These are phyloP conservation scores for Thera britannica DNA, from an alignment of 2,888 invertebrate genomes.

Conservation along the genomic window DNA sequence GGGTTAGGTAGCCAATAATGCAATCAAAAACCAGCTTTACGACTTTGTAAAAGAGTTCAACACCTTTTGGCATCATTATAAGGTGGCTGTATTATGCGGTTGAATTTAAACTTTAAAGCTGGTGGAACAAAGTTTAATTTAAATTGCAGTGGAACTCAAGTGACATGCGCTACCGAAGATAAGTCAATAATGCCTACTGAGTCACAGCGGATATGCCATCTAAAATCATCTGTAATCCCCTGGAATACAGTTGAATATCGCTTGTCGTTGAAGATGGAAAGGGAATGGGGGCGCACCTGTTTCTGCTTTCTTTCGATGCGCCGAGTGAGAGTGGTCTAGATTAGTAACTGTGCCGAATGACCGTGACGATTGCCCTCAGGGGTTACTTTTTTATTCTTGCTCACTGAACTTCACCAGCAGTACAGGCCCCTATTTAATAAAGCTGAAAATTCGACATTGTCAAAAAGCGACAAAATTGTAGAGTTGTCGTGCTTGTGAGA, in stretches of 20 bases:
- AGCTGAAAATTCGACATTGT: too few species aligned
- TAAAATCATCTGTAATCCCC: conserved; percentile 48
- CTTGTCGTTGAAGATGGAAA: conserved; percentile 68
- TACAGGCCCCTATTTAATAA: too few species aligned
- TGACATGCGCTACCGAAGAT: conserved; percentile 13
- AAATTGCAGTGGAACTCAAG: conserved; percentile 5
- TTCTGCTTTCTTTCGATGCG: conserved; percentile 79
- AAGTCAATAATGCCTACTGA: conserved; percentile 66
- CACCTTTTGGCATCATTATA: background rate
- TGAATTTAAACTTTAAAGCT: conserved; percentile 1
- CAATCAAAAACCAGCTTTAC: background rate
- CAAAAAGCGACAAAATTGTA: too few species aligned
- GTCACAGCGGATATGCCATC: conserved; percentile 43
- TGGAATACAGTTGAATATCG: conserved; percentile 57
- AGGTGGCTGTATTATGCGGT: background rate
- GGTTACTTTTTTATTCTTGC: background rate
- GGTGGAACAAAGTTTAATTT: background rate
- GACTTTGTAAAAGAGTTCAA: background rate
- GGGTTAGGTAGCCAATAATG: background rate
- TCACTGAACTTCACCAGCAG: too few species aligned
- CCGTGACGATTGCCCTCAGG: conserved; percentile 13
- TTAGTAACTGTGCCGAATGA: conserved; percentile 79
- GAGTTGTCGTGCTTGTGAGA: too few species aligned
- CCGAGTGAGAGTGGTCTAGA: conserved; percentile 84
- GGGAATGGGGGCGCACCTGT: conserved; percentile 82